phyloP scores from a whole-genome alignment of 2,113 vertebrate species.

The Forbesichthys agassizii region DNA sequence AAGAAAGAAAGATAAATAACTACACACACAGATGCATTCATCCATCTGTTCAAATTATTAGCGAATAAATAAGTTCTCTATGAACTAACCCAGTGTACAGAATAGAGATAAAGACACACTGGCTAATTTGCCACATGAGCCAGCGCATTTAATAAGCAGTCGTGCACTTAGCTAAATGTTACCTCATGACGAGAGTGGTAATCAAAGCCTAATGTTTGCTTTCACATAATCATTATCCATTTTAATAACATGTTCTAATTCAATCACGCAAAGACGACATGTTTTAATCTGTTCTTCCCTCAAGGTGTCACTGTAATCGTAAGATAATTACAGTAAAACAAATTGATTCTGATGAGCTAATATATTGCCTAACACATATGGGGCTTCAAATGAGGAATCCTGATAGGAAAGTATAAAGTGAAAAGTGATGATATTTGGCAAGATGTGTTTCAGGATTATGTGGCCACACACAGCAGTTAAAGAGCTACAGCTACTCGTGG shows the following conservation, averaged over 20 bases:
- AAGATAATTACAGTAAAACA: conserved; percentile 51
- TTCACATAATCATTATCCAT: conserved; percentile 71
- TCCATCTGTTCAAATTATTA: conserved; percentile 50
- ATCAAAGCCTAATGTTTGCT: conserved; percentile 69
- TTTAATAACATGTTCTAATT: conserved; percentile 76
- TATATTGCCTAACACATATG: conserved; percentile 37
- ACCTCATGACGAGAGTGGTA: conserved; percentile 66
- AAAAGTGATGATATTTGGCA: neutral
- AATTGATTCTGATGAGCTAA: conserved; percentile 66
- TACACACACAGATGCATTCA: conserved; percentile 1
- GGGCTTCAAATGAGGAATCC: conserved; percentile 8
- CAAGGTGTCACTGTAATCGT: conserved; percentile 58
- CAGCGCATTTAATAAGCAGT: conserved; percentile 63
- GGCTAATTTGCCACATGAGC: conserved; percentile 63
- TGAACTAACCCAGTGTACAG: conserved; percentile 48
- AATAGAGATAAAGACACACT: conserved; percentile 28
- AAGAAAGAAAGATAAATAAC: neutral
- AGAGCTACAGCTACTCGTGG: too few species aligned
- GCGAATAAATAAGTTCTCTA: conserved; percentile 47
- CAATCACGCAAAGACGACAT: conserved; percentile 63
- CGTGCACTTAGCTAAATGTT: conserved; percentile 65
- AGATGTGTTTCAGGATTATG: too few species aligned
- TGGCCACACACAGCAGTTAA: too few species aligned
- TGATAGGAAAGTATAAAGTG: neutral
- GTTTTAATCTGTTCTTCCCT: conserved; percentile 60